Base-by-base conservation (phyloP, 2,113 vertebrate species). In the Pipa parva region DNA sequence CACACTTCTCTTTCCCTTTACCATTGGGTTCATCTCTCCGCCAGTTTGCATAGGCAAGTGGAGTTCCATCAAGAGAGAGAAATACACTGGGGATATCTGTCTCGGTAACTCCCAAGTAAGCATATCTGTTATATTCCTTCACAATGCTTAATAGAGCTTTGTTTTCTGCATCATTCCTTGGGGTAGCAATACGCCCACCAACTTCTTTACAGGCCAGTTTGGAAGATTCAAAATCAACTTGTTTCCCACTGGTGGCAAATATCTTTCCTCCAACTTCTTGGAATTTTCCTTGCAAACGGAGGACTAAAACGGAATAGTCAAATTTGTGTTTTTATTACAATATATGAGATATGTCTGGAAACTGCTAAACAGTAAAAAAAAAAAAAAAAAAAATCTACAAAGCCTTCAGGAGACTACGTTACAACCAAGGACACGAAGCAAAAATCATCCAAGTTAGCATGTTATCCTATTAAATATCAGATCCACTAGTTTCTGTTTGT, bases 71-170 rank as follows among this genome's bases (percentile, higher is more conserved):
- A 60, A 80, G 21, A 59, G 71, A 58, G 18, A 7, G 11, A 70
- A 86, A 82, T 7, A 39, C 42, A 0, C 73, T 68, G 5, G 77
- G 39, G 10, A 15, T 15, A 17, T 76, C 18, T 3, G 63, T 25
- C 25, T 80, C 78, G 0, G 2, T 63, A 51, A 90, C 56, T 18
- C 85, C 87, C 50, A 90, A 28, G 59, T 87, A 89, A 18, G 79
- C 54, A 0, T 87, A 84, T 6, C 2, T 63, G 17, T 83, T 81
- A 20, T 79, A 33, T 7, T 76, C 42, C 27, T 72, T 75, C 55
- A 76, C 77, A 0, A 86, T 39, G 21, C 11, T 46, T 52, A 79
- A 26, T 2, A 88, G 3, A 37, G 84, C 87, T 2, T 75, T 65
- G 1, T 89, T 89, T 61, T 89, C 87, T 7, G 77, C 77, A 1